Conservation (phyloP, 2,888 invertebrate species). For the Halocaridina rubra region DNA sequence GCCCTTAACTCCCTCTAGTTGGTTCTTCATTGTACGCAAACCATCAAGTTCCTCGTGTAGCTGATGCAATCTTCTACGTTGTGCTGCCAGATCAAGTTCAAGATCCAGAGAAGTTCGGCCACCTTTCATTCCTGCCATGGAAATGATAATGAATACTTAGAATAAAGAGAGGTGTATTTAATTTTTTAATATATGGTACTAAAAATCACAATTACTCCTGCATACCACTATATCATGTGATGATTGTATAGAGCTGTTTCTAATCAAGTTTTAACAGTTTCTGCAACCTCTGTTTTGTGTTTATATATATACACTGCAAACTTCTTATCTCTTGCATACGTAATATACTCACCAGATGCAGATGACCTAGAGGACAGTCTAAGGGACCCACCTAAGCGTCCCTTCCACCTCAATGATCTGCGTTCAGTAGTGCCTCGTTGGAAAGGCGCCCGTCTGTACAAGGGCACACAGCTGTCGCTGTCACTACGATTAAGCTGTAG, state of each 20-base stretch:
- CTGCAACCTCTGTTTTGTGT: too few species aligned
- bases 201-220: too few species aligned
- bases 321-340: too few species aligned
- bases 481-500: conserved; percentile 90
- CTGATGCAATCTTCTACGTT: conserved; percentile 85
- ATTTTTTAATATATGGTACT: too few species aligned
- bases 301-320: too few species aligned
- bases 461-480: conserved; percentile 95
- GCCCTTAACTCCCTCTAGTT: conserved; percentile 84
- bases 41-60: conserved; percentile 86
- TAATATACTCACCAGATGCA: conserved; percentile 25
- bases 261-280: too few species aligned
- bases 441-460: conserved; percentile 83
- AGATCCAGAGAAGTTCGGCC: conserved; percentile 88
- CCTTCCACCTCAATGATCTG: conserved; percentile 85
- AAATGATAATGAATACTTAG: not conserved
- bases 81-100: conserved; percentile 90
- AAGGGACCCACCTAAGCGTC: conserved; percentile 63
- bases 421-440: conserved; percentile 91
- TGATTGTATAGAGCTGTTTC: too few species aligned
- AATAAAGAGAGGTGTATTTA: too few species aligned
- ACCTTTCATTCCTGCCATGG: conserved; percentile 39
- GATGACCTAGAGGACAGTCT: conserved; percentile 56
- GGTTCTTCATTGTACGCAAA: conserved; percentile 81
- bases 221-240: too few species aligned